phyloP scores from a whole-genome alignment of 2,797 vertebrate genomes.

The Poeciliopsis turneri region DNA sequence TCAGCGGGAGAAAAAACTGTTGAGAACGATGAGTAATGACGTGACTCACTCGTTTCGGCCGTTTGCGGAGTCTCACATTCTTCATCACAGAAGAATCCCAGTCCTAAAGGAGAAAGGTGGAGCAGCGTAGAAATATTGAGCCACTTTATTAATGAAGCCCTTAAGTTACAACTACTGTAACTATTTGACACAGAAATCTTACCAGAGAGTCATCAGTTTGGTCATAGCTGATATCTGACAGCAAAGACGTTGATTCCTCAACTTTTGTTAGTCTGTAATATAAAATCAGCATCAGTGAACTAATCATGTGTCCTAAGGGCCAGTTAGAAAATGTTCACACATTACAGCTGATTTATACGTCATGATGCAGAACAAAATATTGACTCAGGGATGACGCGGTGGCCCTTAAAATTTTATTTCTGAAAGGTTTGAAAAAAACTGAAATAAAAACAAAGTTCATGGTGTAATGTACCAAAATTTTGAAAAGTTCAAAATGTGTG shows the following conservation, averaged over 20 bases:
- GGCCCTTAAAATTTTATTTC: background rate
- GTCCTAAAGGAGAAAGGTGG: conserved; percentile 75
- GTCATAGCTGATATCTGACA: conserved; percentile 97
- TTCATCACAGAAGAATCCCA: conserved; percentile 91
- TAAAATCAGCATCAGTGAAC: background rate
- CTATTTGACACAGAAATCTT: conserved; percentile 36
- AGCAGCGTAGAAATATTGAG: background rate
- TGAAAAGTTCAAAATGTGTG: background rate
- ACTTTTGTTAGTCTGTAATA: conserved; percentile 85
- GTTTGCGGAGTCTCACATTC: conserved; percentile 87
- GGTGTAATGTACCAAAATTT: background rate
- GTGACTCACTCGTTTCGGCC: conserved; percentile 88
- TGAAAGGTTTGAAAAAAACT: background rate
- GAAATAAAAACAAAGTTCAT: background rate
- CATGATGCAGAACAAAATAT: background rate
- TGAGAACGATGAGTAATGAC: background rate
- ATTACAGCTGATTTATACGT: background rate
- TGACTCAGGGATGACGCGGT: background rate
- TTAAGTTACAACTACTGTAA: background rate
- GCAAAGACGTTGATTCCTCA: conserved; percentile 90
- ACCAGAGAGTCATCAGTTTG: conserved; percentile 94
- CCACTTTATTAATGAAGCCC: background rate
- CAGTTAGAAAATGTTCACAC: background rate
- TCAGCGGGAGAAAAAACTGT: background rate
- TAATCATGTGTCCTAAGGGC: too few relatives aligned